These are phyloP conservation scores for Harpagoxenus sublaevis DNA, from an alignment of 2,888 invertebrate genomes.

Conservation along the genomic window DNA sequence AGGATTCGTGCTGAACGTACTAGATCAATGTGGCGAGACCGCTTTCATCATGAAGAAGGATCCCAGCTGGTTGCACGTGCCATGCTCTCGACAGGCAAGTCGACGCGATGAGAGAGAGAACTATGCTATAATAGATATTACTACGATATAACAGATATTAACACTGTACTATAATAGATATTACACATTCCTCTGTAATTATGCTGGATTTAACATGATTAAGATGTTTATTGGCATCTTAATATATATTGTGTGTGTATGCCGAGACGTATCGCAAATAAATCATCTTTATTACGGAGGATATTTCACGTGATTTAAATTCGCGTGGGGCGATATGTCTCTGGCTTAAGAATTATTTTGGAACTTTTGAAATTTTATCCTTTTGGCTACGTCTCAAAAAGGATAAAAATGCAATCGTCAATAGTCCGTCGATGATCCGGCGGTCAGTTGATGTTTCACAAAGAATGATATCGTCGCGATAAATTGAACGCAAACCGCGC, in stretches of 20 bases:
- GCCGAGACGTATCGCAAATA: not conserved
- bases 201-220: not conserved
- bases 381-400: not conserved
- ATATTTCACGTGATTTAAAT: not conserved
- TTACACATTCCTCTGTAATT: not conserved
- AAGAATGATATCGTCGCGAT: not conserved
- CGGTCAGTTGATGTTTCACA: not conserved
- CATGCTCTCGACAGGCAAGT: conserved; percentile 54
- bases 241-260: not conserved
- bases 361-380: not conserved
- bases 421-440: no score
- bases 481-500: conserved; percentile 1
- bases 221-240: not conserved
- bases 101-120: no score
- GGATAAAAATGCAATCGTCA: not conserved
- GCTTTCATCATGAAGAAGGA: conserved; percentile 90
- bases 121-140: no score
- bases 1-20: conserved; percentile 91
- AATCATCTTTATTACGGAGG: not conserved
- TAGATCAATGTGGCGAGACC: conserved; percentile 94
- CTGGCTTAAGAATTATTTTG: not conserved
- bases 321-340: not conserved
- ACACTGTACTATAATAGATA: not conserved
- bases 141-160: no score
- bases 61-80: conserved; percentile 76